These are phyloP conservation scores for Opisthograptis luteolata DNA, from an alignment of 2,888 invertebrate species.

Conservation along the genomic window DNA sequence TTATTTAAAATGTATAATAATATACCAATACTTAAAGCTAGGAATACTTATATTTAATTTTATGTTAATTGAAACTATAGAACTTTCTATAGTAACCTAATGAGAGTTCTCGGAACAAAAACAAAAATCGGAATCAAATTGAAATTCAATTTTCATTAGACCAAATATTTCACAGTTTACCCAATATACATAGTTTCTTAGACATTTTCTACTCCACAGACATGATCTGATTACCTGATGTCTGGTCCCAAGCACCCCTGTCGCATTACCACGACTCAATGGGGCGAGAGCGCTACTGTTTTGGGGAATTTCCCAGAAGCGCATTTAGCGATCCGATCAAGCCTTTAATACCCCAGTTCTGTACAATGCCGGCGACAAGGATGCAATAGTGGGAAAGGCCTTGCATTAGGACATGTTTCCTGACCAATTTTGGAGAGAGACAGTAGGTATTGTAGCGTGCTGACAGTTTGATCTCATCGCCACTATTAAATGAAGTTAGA, in stretches of 20 bases:
- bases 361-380: slow-evolving; percentile 5
- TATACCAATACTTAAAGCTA: too few species aligned
- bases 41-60: too few species aligned
- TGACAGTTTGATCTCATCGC: too few species aligned
- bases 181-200: slow-evolving; percentile 9
- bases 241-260: slow-evolving; percentile 18
- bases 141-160: too few species aligned
- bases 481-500: too few species aligned
- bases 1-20: too few species aligned
- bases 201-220: slow-evolving; percentile 17
- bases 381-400: neutral
- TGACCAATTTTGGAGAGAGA: too few species aligned
- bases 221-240: slow-evolving; percentile 24
- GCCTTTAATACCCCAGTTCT: slow-evolving; percentile 6
- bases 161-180: too few species aligned
- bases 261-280: slow-evolving; percentile 12
- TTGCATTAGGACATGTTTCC: neutral
- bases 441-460: too few species aligned
- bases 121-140: neutral
- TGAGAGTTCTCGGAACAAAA: too few species aligned
- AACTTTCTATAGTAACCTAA: too few species aligned
- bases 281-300: slow-evolving; percentile 7
- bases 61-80: too few species aligned
- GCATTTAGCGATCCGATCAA: slow-evolving; percentile 25
- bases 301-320: slow-evolving; percentile 24